A percentile compares a stretch with the other conserved stretches of the same genome.
phyloP scores from a whole-genome alignment of 2,797 vertebrate species.

The Cuniculus paca region DNA sequence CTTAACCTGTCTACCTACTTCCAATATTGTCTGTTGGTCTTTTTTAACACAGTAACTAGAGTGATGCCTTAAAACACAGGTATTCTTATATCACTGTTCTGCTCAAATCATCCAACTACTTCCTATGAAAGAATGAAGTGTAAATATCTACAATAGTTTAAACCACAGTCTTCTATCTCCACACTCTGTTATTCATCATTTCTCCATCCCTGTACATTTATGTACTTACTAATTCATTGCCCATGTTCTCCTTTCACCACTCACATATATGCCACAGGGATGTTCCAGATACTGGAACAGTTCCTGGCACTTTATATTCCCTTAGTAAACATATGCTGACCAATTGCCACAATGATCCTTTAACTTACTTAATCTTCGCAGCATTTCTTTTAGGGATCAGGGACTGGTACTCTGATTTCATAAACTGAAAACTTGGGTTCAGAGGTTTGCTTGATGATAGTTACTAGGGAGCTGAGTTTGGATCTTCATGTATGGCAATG shows the following conservation, averaged over 20 bases:
- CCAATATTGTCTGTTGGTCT: background rate
- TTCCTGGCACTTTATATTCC: background rate
- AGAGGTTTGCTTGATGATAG: background rate
- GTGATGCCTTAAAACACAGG: background rate
- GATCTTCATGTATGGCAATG: background rate
- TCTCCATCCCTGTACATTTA: background rate
- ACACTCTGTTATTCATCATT: accelerated
- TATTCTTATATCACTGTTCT: background rate
- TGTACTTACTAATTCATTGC: background rate
- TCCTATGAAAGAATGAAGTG: background rate
- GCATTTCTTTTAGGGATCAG: background rate
- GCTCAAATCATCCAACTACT: background rate
- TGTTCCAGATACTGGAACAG: background rate
- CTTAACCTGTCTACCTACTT: background rate
- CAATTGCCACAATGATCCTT: background rate
- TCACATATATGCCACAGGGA: background rate
- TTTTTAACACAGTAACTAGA: background rate
- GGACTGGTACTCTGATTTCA: background rate
- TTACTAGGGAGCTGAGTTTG: background rate
- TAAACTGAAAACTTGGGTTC: background rate
- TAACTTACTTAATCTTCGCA: background rate
- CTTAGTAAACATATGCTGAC: background rate
- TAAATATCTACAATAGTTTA: background rate
- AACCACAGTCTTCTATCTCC: background rate
- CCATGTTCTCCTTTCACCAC: too few species aligned